Base-by-base conservation (phyloP, 2,888 invertebrate genomes). In the Macrosiphum euphorbiae region DNA sequence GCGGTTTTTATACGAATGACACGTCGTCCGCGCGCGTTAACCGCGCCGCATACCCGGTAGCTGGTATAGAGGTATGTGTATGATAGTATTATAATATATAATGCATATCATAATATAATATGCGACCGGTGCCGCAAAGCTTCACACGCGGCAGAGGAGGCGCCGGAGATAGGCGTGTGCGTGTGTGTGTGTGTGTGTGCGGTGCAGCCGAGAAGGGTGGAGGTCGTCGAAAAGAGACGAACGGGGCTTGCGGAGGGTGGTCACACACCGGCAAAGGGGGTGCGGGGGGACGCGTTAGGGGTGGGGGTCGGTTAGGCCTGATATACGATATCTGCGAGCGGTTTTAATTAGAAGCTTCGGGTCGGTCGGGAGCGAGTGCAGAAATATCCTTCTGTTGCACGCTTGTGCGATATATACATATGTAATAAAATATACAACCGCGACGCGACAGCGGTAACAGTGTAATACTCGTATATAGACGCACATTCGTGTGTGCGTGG, bases 321-420 rank as follows among this genome's bases (percentile, higher is more conserved):
- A 93, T 93, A 93, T 93, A 93, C 92, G 92, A 93, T 93, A 93
- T 89, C 89, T 84, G 84, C 88, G 78, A 78, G 55, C 58, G 84
- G 89, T 93, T 93, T 93, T 93, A 93, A 93, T 93, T 93, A 93
- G 92, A 93, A 93, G 92, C 85, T 91, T 13, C n/a, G 41, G 91
- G 67, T 90, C 35, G 90, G 67, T 16, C 67, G 50, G 47, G 35
- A 67, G 44, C 89, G 89, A 26, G 44, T 41, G 86, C n/a, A 78
- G 35, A 78, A 35, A 35, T 78, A 78, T 78, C 78, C 78, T 78
- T 78, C 78, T 78, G 78, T 78, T 78, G 78, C 78, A 87, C 16
- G 88, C 50, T 24, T 7, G 88, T 87, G 16, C 44, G 28, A 87
- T 50, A 16, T 47, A 50, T 26, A 44, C 20, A 44, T 44, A 44